A percentile compares a stretch with the other conserved stretches of the same genome.
Evolutionary conservation across 1,140 invertebrate genomes (phyloP).

Genomic region (Chrysopa pallens): DNA sequence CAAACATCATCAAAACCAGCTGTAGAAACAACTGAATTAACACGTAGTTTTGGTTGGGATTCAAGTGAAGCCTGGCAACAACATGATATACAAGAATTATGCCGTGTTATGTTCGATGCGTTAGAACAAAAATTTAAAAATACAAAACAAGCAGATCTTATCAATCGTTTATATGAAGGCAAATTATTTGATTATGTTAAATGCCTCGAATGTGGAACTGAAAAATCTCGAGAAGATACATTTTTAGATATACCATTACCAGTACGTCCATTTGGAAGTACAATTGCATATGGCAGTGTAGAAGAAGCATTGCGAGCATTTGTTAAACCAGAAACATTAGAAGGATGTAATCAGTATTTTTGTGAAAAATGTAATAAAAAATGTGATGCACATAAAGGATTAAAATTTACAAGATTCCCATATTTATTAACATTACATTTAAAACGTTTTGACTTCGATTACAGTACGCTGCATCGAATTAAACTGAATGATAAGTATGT

Average conservation of each 20-base stretch:
- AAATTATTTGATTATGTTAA: slow-evolving; percentile 87
- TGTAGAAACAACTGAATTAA: slow-evolving; percentile 76
- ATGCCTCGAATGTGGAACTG: slow-evolving; percentile 71
- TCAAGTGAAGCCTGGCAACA: slow-evolving; percentile 82
- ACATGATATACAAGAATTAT: slow-evolving; percentile 84
- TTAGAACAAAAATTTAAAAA: slow-evolving; percentile 73
- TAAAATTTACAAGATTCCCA: slow-evolving; percentile 77
- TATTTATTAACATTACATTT: slow-evolving; percentile 77
- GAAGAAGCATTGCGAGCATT: slow-evolving; percentile 74
- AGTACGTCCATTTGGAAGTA: slow-evolving; percentile 67
- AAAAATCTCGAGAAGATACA: slow-evolving; percentile 68
- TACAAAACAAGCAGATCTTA: slow-evolving; percentile 66
- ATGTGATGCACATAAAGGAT: slow-evolving; percentile 81
- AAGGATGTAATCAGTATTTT: slow-evolving; percentile 77
- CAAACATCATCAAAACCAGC: slow-evolving; percentile 61
- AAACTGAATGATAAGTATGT: slow-evolving; percentile 82
- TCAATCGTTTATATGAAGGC: slow-evolving; percentile 51
- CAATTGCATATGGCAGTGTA: slow-evolving; percentile 60
- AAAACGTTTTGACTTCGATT: slow-evolving; percentile 86
- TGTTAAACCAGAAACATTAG: slow-evolving; percentile 68
- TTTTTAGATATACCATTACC: slow-evolving; percentile 82
- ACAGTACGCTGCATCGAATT: slow-evolving; percentile 66
- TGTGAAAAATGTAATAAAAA: slow-evolving; percentile 80
- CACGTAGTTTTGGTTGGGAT: slow-evolving; percentile 83
- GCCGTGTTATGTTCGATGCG: slow-evolving; percentile 84